Evolutionary conservation across 2,113 vertebrate genomes (phyloP).

Genomic region (Steatornis caripensis): DNA sequence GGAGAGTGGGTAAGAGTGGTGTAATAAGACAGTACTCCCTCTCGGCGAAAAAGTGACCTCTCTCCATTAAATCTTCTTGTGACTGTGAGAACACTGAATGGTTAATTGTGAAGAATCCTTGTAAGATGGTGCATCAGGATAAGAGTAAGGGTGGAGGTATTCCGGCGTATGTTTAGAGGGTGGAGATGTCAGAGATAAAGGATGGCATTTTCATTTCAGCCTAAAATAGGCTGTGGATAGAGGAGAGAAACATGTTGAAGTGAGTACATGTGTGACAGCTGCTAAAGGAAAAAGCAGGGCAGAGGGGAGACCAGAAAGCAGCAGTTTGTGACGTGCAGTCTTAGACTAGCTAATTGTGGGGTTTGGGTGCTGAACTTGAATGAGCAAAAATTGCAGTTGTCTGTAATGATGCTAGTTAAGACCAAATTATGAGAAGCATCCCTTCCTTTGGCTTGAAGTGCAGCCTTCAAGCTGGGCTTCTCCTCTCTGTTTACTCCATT

Average conservation of each 20-base stretch:
- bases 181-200: background rate
- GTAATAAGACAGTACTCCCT: background rate
- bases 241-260: background rate
- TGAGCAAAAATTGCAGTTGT: background rate
- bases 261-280: background rate
- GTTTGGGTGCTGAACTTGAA: background rate
- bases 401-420: background rate
- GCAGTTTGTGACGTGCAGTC: background rate
- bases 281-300: background rate
- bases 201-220: background rate
- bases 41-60: background rate
- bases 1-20: background rate
- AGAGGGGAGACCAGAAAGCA: background rate
- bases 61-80: background rate
- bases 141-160: background rate
- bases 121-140: background rate
- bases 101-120: background rate
- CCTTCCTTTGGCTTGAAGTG: background rate
- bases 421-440: background rate
- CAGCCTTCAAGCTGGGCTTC: background rate
- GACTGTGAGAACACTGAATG: background rate
- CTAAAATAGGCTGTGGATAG: background rate
- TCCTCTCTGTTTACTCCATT: background rate
- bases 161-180: background rate
- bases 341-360: background rate